Percentiles rank a stretch among this genome's conserved stretches.
Conservation (phyloP, 2,888 invertebrate species). For the Calliopum simillimum region DNA sequence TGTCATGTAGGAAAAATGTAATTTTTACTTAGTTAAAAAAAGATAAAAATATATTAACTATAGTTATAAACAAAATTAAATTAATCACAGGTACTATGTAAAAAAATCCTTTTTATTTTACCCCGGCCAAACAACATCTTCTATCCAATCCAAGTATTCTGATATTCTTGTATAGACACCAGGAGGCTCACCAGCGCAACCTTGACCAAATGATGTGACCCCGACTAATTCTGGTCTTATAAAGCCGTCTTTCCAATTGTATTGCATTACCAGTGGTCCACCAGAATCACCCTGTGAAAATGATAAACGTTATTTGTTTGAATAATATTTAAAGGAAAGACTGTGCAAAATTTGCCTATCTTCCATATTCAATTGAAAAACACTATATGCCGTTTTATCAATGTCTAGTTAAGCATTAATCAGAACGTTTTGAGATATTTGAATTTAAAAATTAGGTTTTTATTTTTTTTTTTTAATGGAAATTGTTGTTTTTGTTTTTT, state of each 20-base stretch:
- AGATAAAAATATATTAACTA: neutral
- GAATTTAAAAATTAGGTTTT: no score
- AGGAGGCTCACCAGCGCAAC: constrained; percentile 35
- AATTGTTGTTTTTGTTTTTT: no score
- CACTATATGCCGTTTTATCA: no score
- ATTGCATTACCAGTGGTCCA: constrained; percentile 35
- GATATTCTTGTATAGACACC: constrained; percentile 43
- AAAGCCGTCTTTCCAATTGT: neutral
- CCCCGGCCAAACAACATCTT: constrained; percentile 34
- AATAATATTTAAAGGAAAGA: neutral
- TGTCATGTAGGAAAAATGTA: neutral
- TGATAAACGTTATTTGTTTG: neutral
- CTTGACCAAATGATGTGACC: constrained; percentile 39
- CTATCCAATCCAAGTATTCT: constrained; percentile 39
- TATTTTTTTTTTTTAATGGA: no score
- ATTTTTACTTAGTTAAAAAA: neutral
- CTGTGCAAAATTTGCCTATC: no score
- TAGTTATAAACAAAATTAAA: neutral
- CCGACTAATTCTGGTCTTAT: constrained; percentile 34
- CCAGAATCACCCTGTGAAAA: constrained; percentile 45
- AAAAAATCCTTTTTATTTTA: no score
- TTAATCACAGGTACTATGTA: no score
- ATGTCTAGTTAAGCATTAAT: no score
- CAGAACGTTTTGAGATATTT: no score
- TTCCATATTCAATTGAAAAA: no score